Conservation (phyloP, 2,888 invertebrate genomes). For the Aromia moschata region DNA sequence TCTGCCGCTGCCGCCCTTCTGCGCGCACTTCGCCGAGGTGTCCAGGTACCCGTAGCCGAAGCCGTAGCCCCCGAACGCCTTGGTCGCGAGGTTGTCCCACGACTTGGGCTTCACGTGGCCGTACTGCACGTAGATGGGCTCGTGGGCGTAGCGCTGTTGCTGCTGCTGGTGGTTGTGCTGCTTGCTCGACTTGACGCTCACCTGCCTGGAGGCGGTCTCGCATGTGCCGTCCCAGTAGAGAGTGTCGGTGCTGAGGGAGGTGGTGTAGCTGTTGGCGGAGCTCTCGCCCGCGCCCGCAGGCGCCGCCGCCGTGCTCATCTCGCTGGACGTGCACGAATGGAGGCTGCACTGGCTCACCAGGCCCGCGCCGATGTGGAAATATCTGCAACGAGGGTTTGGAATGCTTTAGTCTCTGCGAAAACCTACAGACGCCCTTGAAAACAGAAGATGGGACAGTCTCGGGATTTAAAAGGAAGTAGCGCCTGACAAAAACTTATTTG, state of each 20-base stretch:
- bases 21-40: constrained; percentile 61
- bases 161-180: constrained; percentile 60
- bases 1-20: constrained; percentile 32
- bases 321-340: constrained; percentile 84
- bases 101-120: constrained; percentile 78
- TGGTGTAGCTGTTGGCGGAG: constrained; percentile 83
- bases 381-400: constrained; percentile 58
- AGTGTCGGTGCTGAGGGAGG: constrained; percentile 86
- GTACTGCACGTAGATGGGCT: constrained; percentile 64
- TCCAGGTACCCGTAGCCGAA: constrained; percentile 88
- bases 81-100: constrained; percentile 89
- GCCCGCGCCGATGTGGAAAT: constrained; percentile 74
- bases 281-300: constrained; percentile 70
- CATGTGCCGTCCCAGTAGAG: constrained; percentile 78
- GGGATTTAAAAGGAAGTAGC: no score
- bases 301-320: constrained; percentile 71
- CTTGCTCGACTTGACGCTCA: constrained; percentile 63
- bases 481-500: no score
- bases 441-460: no score
- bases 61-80: constrained; percentile 86
- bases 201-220: constrained; percentile 60
- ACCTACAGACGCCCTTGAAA: no score
- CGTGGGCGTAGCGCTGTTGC: constrained; percentile 54
- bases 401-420: no score
- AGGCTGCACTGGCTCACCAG: constrained; percentile 82